phyloP scores from a whole-genome alignment of 1,140 invertebrate species.

The Spodoptera frugiperda region DNA sequence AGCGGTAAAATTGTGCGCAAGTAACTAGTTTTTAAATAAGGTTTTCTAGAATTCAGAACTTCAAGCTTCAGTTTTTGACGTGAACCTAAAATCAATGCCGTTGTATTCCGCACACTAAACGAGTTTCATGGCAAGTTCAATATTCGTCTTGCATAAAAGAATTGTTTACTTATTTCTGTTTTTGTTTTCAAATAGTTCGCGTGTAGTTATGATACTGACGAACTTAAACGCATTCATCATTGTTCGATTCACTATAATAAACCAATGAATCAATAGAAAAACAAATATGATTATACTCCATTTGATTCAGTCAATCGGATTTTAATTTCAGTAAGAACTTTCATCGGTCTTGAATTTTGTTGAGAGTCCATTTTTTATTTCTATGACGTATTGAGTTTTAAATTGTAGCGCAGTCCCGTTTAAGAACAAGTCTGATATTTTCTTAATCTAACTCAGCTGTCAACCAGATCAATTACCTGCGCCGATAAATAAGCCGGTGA shows the following conservation, averaged over 20 bases:
- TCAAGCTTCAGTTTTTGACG: no score
- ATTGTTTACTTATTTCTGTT: constrained; percentile 53
- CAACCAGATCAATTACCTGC: no score
- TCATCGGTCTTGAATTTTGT: no score
- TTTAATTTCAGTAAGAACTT: no score
- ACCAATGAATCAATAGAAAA: constrained; percentile 58
- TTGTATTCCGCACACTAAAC: constrained; percentile 9
- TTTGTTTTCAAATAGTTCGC: constrained; percentile 57
- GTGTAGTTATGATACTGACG: constrained; percentile 47
- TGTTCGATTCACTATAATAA: constrained; percentile 57
- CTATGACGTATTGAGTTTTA: no score
- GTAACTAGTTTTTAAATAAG: no score
- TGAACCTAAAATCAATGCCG: not conserved
- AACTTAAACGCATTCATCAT: constrained; percentile 55
- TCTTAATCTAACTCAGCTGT: no score
- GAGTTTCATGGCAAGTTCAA: constrained; percentile 14
- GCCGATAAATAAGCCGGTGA: not conserved
- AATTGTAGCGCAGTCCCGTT: no score
- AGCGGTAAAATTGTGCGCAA: no score
- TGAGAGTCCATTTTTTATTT: no score
- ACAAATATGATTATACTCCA: constrained; percentile 49
- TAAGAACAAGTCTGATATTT: no score
- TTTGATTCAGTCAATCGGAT: not conserved
- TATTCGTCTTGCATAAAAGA: constrained; percentile 14
- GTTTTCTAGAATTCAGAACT: no score